phyloP scores from a whole-genome alignment of 2,888 invertebrate species.

The Alsophila aescularia region DNA sequence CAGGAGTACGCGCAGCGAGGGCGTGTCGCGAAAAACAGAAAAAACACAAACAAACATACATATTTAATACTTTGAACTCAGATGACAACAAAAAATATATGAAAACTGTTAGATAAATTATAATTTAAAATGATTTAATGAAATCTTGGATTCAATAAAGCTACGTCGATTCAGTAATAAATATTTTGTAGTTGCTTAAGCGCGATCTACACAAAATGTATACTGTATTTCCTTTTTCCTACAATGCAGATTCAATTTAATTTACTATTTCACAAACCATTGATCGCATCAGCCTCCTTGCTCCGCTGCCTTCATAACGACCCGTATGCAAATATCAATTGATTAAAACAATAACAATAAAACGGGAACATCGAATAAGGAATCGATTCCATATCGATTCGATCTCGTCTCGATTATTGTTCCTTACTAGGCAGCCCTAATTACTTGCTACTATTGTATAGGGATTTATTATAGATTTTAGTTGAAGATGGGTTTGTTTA shows the following conservation, averaged over 20 bases:
- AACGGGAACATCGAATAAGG: constrained; percentile 70
- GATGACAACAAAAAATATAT: too few relatives aligned
- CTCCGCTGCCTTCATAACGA: constrained; percentile 27
- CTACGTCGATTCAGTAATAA: too few relatives aligned
- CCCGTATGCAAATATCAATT: constrained; percentile 58
- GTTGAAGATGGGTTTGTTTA: constrained; percentile 19
- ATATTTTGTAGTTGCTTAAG: too few relatives aligned
- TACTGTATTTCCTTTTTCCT: too few relatives aligned
- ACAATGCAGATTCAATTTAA: constrained; percentile 1
- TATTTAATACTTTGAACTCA: too few relatives aligned
- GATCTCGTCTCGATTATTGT: constrained; percentile 73
- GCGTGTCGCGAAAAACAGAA: too few relatives aligned
- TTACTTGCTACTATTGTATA: constrained; percentile 72
- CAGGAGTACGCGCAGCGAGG: too few relatives aligned
- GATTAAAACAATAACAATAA: constrained; percentile 76
- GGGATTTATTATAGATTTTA: constrained; percentile 60
- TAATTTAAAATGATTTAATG: too few relatives aligned
- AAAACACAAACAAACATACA: too few relatives aligned
- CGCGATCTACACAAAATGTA: too few relatives aligned
- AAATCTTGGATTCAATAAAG: too few relatives aligned
- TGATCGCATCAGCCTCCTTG: constrained; percentile 16
- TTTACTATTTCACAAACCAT: constrained; percentile 19
- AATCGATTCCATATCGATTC: constrained; percentile 65
- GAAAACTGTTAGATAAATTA: too few relatives aligned
- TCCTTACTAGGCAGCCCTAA: constrained; percentile 77